Conservation (phyloP, 2,113 vertebrate species). For the Passer domesticus region DNA sequence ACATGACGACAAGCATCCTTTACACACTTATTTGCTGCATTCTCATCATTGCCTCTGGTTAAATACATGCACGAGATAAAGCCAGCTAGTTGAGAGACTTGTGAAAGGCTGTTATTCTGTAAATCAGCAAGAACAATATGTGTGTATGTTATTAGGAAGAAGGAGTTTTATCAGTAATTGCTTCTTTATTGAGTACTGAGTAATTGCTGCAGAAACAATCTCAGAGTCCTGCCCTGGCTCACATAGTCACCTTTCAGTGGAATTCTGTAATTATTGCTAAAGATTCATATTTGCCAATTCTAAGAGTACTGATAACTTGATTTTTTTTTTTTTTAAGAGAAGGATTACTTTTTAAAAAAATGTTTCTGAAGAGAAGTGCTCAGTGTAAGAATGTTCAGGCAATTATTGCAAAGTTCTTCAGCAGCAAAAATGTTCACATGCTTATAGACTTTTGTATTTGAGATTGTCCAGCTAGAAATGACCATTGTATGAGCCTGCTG, state of each 20-base stretch:
- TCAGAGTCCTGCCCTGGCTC: not conserved
- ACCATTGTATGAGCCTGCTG: not conserved
- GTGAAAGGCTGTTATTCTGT: not conserved
- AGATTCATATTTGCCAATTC: not conserved
- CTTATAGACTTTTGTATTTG: not conserved
- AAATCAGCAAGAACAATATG: not conserved
- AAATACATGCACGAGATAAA: not conserved
- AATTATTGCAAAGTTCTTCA: not conserved
- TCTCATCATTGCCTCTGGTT: not conserved
- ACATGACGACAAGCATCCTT: not conserved
- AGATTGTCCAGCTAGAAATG: not conserved
- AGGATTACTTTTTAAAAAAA: not conserved
- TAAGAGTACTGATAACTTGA: not conserved
- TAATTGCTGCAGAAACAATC: not conserved
- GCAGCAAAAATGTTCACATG: not conserved
- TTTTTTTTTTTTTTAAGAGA: not conserved
- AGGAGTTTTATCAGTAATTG: not conserved
- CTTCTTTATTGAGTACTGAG: not conserved
- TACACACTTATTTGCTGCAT: not conserved
- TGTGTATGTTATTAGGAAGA: not conserved
- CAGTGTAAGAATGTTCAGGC: not conserved
- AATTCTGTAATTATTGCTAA: not conserved
- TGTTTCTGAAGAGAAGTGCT: not conserved
- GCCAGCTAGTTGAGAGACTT: not conserved
- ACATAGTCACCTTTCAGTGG: not conserved